phyloP scores from a whole-genome alignment of 2,113 vertebrate species.

The Alces alces region DNA sequence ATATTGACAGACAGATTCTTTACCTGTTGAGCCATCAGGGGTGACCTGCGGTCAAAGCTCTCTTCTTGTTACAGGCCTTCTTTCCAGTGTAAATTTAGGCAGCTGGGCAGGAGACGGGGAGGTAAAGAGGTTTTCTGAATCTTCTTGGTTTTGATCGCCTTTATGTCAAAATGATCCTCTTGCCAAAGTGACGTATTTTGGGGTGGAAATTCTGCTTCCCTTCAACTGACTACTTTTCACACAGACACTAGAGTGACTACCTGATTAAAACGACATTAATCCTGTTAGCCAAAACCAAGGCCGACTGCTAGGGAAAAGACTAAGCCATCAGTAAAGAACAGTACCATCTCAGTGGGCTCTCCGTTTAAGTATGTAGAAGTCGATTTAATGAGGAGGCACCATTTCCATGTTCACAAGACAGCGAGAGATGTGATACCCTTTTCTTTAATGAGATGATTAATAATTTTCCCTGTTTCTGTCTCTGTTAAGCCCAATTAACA shows the following conservation, averaged over 20 bases:
- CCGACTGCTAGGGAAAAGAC: neutral
- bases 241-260: neutral
- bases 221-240: neutral
- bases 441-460: constrained; percentile 10
- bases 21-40: neutral
- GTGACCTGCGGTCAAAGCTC: neutral
- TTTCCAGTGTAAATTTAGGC: neutral
- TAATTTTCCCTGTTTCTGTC: neutral
- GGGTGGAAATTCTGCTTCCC: neutral
- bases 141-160: neutral
- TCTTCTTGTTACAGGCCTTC: neutral
- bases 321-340: neutral
- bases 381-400: neutral
- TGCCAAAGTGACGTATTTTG: neutral
- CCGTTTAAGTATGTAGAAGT: neutral
- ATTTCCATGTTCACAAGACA: constrained; percentile 4
- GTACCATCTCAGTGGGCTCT: neutral
- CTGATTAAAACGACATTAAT: constrained; percentile 4
- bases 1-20: neutral
- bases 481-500: constrained; percentile 1
- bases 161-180: neutral
- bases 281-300: neutral
- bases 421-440: neutral
- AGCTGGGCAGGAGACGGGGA: neutral
- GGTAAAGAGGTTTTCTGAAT: neutral